A percentile compares a stretch with the other conserved stretches of the same genome.
Conservation (phyloP, 2,113 vertebrate species). For the human (Homo sapiens) region DNA sequence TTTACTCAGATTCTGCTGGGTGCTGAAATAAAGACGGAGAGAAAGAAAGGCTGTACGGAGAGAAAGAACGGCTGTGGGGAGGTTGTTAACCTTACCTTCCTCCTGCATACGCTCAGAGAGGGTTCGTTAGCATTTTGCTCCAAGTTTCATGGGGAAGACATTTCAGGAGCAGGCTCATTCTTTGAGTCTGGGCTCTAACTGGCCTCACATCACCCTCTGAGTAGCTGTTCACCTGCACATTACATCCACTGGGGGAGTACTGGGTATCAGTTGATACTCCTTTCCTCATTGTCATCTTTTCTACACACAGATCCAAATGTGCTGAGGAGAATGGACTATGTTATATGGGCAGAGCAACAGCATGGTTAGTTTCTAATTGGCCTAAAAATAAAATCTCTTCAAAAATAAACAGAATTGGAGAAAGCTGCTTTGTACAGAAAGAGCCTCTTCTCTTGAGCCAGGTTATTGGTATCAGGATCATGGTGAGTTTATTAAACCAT, state of each 20-base stretch:
- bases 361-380: not conserved
- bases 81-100: not conserved
- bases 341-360: not conserved
- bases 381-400: not conserved
- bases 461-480: not conserved
- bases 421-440: not conserved
- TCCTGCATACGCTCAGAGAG: not conserved
- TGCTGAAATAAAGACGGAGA: not conserved
- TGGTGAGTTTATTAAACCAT: not conserved
- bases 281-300: not conserved
- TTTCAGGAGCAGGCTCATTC: not conserved
- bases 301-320: not conserved
- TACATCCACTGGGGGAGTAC: rapidly evolving
- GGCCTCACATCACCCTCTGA: not conserved
- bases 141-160: rapidly evolving
- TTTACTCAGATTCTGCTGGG: slow-evolving; percentile 51
- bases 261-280: not conserved
- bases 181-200: not conserved
- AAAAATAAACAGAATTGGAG: not conserved
- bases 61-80: not conserved
- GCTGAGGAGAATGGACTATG: not conserved
- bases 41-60: not conserved
- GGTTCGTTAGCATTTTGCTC: not conserved
- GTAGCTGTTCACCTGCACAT: not conserved
- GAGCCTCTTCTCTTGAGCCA: not conserved